Conservation (phyloP, 2,113 vertebrate genomes). For the Diadophis punctatus region DNA sequence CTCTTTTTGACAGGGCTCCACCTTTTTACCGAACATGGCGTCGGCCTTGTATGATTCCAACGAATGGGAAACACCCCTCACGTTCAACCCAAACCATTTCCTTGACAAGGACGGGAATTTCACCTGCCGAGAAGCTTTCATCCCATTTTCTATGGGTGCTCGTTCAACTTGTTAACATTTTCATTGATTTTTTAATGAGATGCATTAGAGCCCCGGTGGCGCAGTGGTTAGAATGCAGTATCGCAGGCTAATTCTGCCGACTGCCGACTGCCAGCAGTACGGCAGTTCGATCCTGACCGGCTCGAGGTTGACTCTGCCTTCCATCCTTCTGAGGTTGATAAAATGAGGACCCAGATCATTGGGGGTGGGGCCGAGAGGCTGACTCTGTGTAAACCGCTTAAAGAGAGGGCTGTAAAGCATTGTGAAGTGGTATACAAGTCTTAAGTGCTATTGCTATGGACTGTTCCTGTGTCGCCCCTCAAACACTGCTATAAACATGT, state of each 20-base stretch:
- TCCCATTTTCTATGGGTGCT: conserved; percentile 67
- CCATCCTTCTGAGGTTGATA: too few relatives aligned
- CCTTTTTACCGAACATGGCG: conserved; percentile 56
- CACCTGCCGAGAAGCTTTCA: conserved; percentile 58
- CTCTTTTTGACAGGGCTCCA: conserved; percentile 52
- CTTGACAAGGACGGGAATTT: conserved; percentile 66
- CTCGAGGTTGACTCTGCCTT: too few relatives aligned
- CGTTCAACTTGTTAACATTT: background rate
- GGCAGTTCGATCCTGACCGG: too few relatives aligned
- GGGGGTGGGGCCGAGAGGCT: too few relatives aligned
- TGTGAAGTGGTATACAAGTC: too few relatives aligned
- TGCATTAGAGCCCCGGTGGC: rapidly evolving
- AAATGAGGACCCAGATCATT: too few relatives aligned
- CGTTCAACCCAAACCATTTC: conserved; percentile 65
- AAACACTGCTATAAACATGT: background rate
- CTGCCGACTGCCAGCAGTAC: too few relatives aligned
- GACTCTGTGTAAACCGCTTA: too few relatives aligned
- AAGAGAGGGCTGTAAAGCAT: too few relatives aligned
- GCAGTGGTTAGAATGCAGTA: too few relatives aligned
- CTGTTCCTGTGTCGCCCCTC: background rate
- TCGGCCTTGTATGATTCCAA: conserved; percentile 60
- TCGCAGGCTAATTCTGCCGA: too few relatives aligned
- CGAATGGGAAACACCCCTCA: conserved; percentile 59
- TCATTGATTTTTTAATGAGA: rapidly evolving
- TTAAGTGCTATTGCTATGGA: too few relatives aligned